Evolutionary conservation across 2,797 vertebrate species (phyloP).

Genomic region (Champsocephalus gunnari): DNA sequence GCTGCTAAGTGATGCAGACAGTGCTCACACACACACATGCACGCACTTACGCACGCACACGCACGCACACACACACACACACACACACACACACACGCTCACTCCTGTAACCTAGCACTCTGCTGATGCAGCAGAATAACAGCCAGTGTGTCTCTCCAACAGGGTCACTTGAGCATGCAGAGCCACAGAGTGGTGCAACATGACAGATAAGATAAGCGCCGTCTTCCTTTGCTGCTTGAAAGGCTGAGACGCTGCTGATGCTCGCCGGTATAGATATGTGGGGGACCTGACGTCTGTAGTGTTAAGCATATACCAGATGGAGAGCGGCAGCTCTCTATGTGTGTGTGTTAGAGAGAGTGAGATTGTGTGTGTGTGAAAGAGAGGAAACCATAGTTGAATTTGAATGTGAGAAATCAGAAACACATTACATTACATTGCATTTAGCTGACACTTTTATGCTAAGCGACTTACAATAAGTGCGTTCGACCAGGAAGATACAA

Average conservation of each 20-base stretch:
- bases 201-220: constrained; percentile 43
- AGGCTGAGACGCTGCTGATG: constrained; percentile 36
- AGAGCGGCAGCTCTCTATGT: constrained; percentile 10
- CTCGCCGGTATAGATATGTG: constrained; percentile 24
- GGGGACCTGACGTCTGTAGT: constrained; percentile 35
- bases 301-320: constrained; percentile 47
- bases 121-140: constrained; percentile 69
- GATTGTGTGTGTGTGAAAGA: constrained; percentile 10
- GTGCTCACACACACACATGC: neutral
- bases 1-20: constrained; percentile 57
- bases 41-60: neutral
- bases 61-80: too few relatives aligned
- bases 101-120: constrained; percentile 61
- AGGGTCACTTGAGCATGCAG: constrained; percentile 51
- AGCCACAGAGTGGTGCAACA: constrained; percentile 45
- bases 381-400: constrained; percentile 5
- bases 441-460: too few relatives aligned
- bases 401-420: constrained; percentile 14
- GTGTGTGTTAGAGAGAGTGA: constrained; percentile 23
- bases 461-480: too few relatives aligned
- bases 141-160: constrained; percentile 49
- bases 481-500: too few relatives aligned
- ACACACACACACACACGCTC: neutral
- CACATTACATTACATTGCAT: too few relatives aligned
- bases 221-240: constrained; percentile 18